A percentile compares a stretch with the other conserved stretches of the same genome.
Evolutionary conservation across 2,888 invertebrate genomes (phyloP).

Genomic region (Eristalinus aeneus): DNA sequence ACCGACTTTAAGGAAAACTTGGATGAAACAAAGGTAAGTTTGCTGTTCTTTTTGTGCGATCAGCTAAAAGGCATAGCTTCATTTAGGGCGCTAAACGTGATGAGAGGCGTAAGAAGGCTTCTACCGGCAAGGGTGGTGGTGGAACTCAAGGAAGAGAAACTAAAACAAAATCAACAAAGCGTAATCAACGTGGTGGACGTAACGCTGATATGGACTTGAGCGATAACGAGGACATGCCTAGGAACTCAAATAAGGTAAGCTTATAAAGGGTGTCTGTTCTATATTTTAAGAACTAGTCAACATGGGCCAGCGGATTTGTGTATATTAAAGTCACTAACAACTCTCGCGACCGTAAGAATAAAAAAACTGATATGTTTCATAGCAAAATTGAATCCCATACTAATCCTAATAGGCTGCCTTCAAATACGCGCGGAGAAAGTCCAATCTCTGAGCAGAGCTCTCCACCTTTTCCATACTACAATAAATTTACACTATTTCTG

Average conservation of each 20-base stretch:
- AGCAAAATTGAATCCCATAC: no score
- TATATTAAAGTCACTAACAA: no score
- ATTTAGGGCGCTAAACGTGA: conserved; percentile 88
- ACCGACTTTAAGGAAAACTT: conserved; percentile 75
- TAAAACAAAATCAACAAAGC: conserved; percentile 96
- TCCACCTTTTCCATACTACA: no score
- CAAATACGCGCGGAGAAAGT: no score
- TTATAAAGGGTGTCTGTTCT: background rate
- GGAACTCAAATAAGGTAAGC: conserved; percentile 37
- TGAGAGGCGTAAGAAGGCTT: conserved; percentile 93
- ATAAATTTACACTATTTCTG: no score
- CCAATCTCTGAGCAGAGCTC: no score
- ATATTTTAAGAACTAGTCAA: no score
- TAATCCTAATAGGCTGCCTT: no score
- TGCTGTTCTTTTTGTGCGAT: background rate
- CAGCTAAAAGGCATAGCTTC: background rate
- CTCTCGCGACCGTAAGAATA: no score
- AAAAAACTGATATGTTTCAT: no score
- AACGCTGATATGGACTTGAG: conserved; percentile 86
- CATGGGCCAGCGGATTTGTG: no score
- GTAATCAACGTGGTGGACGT: conserved; percentile 83
- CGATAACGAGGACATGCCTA: conserved; percentile 81
- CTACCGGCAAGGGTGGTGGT: conserved; percentile 93
- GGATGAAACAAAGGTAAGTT: conserved; percentile 76
- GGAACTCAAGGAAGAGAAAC: conserved; percentile 97